Percentiles rank a stretch among this genome's conserved stretches.
phyloP scores from a whole-genome alignment of 2,888 invertebrate species.

The Griposia aprilina region DNA sequence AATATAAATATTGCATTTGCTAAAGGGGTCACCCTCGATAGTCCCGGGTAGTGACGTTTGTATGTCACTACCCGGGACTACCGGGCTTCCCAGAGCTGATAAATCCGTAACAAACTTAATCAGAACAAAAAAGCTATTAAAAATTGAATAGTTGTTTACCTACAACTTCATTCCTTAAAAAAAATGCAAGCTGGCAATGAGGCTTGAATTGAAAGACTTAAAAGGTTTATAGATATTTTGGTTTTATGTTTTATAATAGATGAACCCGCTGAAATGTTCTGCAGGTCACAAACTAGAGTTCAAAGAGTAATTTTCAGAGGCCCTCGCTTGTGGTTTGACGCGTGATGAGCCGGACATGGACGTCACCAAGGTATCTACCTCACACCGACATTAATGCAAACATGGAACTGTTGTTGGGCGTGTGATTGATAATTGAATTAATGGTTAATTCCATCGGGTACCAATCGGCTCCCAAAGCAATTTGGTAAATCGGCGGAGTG shows the following conservation, averaged over 20 bases:
- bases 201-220: constrained; percentile 30
- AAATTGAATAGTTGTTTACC: constrained; percentile 38
- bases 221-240: neutral
- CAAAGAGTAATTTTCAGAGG: constrained; percentile 26
- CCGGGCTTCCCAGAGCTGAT: constrained; percentile 18
- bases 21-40: constrained; percentile 20
- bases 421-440: constrained; percentile 78
- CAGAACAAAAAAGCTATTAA: constrained; percentile 10
- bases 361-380: constrained; percentile 28
- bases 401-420: constrained; percentile 63
- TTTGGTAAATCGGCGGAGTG: constrained; percentile 72
- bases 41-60: constrained; percentile 15
- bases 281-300: constrained; percentile 3
- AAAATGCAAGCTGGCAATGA: constrained; percentile 33
- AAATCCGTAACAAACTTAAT: constrained; percentile 41
- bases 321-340: constrained; percentile 18
- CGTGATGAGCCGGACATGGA: constrained; percentile 10
- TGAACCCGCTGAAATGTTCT: neutral
- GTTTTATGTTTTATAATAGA: constrained; percentile 10
- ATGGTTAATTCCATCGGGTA: constrained; percentile 72
- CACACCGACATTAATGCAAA: constrained; percentile 62
- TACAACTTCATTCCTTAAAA: constrained; percentile 32
- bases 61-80: no score
- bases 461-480: constrained; percentile 73
- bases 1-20: constrained; percentile 16